phyloP scores from a whole-genome alignment of 2,797 vertebrate genomes.

The Gouania willdenowi region DNA sequence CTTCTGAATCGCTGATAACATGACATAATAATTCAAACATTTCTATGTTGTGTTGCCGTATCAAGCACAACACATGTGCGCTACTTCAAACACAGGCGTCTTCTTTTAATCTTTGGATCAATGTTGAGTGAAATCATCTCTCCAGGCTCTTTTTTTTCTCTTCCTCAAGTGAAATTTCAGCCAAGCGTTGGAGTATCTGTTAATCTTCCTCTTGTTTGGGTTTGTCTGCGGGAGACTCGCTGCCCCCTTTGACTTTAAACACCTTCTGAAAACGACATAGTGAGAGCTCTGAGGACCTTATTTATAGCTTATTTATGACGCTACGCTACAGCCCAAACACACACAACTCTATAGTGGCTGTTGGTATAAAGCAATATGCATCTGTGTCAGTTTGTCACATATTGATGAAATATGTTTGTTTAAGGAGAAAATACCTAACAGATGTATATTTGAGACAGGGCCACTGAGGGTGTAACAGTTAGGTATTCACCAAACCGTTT shows the following conservation, averaged over 20 bases:
- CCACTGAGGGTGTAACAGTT: too few relatives aligned
- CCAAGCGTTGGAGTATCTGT: slow-evolving; percentile 31
- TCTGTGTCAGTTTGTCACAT: too few relatives aligned
- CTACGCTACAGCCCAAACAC: too few relatives aligned
- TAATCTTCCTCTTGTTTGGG: slow-evolving; percentile 64
- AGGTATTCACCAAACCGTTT: too few relatives aligned
- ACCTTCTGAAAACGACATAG: slow-evolving; percentile 37
- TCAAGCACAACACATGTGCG: not conserved
- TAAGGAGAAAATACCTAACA: too few relatives aligned
- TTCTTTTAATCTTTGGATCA: slow-evolving; percentile 47
- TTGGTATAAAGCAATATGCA: too few relatives aligned
- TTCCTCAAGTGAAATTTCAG: slow-evolving; percentile 36
- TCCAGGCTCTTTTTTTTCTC: slow-evolving; percentile 28
- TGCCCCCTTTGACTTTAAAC: slow-evolving; percentile 35
- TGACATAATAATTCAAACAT: not conserved
- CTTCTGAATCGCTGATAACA: too few relatives aligned
- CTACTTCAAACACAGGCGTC: slow-evolving; percentile 45
- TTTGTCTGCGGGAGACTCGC: slow-evolving; percentile 44
- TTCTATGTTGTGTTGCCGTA: slow-evolving; percentile 2
- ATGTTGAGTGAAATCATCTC: slow-evolving; percentile 42
- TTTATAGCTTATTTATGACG: too few relatives aligned
- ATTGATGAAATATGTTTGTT: too few relatives aligned
- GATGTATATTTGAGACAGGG: too few relatives aligned
- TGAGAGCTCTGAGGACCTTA: slow-evolving; percentile 28
- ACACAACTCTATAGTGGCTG: too few relatives aligned